Conservation (phyloP, 2,797 vertebrate species). For the Chelidonichthys spinosus region DNA sequence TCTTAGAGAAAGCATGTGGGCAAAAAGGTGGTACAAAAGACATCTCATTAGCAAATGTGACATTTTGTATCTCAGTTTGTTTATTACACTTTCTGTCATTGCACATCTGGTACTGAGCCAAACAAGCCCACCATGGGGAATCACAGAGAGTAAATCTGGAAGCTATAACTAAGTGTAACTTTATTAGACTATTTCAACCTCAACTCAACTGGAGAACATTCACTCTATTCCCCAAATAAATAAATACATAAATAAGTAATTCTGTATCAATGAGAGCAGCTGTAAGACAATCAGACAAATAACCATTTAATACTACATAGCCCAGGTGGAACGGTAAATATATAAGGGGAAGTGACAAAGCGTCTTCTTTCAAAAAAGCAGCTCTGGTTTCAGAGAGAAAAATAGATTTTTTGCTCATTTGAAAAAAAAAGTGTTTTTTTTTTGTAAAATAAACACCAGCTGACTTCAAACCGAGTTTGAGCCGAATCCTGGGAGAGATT, state of each 20-base stretch:
- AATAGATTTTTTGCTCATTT: constrained; percentile 37
- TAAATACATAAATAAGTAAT: constrained; percentile 31
- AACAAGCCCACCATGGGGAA: constrained; percentile 11
- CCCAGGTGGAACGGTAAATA: constrained; percentile 15
- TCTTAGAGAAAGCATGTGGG: constrained; percentile 19
- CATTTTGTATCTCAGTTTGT: constrained; percentile 10
- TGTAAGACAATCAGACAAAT: constrained; percentile 37
- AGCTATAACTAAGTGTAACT: background rate
- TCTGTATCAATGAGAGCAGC: constrained; percentile 40
- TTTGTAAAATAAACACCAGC: constrained; percentile 46
- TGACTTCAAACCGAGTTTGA: constrained; percentile 34
- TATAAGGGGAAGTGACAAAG: constrained; percentile 34
- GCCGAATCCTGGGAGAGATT: constrained; percentile 11
- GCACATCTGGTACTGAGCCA: constrained; percentile 18
- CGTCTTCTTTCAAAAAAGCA: constrained; percentile 42
- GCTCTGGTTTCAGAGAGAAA: constrained; percentile 20
- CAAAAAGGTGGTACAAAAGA: constrained; percentile 16
- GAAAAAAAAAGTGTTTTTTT: constrained; percentile 4
- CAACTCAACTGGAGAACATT: background rate
- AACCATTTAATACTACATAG: constrained; percentile 14
- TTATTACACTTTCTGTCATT: constrained; percentile 1
- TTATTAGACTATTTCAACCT: background rate
- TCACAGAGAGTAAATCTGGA: background rate
- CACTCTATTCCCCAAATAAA: constrained; percentile 28
- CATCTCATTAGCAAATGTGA: constrained; percentile 16